phyloP scores from a whole-genome alignment of 2,797 vertebrate genomes.

The Amphiprion clarkii region DNA sequence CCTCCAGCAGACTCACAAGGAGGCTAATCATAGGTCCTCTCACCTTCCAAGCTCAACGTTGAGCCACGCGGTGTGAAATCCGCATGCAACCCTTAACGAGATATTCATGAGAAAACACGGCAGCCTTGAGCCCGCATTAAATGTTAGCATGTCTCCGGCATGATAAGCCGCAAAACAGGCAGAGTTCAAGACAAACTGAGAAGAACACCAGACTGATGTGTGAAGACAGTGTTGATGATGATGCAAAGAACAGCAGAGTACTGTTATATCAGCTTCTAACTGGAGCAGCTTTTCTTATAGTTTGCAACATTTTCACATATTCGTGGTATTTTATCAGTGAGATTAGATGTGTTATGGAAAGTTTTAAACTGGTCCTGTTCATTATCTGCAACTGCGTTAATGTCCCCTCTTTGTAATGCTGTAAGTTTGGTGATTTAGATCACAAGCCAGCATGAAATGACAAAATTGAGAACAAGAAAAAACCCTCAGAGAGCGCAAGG shows the following conservation, averaged over 20 bases:
- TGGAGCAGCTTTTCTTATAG: no score
- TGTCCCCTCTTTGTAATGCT: no score
- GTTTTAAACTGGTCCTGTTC: not conserved
- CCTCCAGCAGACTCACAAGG: not conserved
- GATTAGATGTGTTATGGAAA: no score
- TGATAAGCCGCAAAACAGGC: not conserved
- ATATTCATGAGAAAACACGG: slow-evolving; percentile 29
- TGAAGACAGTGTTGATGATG: not conserved
- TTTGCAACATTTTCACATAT: no score
- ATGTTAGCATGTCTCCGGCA: not conserved
- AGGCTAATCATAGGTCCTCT: slow-evolving; percentile 42
- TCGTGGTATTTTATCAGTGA: no score
- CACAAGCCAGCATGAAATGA: no score
- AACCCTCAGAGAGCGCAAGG: no score
- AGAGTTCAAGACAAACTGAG: not conserved
- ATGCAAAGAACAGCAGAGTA: no score
- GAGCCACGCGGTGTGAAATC: not conserved
- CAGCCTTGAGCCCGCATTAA: not conserved
- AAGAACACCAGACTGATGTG: not conserved
- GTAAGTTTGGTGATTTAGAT: no score
- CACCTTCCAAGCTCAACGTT: slow-evolving; percentile 27
- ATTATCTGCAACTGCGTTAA: no score
- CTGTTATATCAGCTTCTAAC: not conserved
- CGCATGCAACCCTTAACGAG: slow-evolving; percentile 11
- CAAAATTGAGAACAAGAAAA: no score